phyloP scores from a whole-genome alignment of 2,797 vertebrate genomes.

The Podarcis lilfordi region DNA sequence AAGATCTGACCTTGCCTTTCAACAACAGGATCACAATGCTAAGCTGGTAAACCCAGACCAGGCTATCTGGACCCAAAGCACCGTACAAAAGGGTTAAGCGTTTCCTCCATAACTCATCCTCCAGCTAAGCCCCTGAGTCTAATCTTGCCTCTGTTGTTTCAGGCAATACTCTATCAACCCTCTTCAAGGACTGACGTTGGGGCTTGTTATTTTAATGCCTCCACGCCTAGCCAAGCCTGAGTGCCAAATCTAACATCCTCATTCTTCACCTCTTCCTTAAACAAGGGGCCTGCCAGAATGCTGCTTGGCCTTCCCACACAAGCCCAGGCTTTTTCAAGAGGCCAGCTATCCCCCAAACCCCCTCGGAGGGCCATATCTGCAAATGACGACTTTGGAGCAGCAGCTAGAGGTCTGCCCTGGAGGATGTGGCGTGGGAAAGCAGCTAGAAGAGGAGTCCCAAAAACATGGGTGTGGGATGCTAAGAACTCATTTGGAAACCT shows the following conservation, averaged over 20 bases:
- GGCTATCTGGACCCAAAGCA: background rate
- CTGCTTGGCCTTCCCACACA: background rate
- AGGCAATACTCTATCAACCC: background rate
- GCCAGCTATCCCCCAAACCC: background rate
- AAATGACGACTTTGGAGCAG: background rate
- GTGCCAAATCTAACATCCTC: conserved; percentile 55
- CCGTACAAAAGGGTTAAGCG: no score
- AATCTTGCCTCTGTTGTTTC: conserved; percentile 16
- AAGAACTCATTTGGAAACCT: no score
- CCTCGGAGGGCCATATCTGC: background rate
- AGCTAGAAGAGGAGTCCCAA: background rate
- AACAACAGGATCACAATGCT: background rate
- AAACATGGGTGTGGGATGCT: no score
- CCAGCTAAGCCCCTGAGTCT: background rate
- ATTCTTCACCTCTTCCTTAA: conserved; percentile 42
- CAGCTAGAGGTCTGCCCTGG: background rate
- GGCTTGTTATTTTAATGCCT: background rate
- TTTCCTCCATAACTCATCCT: background rate
- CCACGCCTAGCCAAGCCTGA: conserved; percentile 39
- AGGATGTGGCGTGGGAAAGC: background rate
- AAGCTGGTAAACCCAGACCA: background rate
- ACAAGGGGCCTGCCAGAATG: conserved; percentile 9
- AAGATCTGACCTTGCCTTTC: background rate
- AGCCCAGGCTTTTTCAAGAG: background rate
- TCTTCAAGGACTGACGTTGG: conserved; percentile 1